A percentile compares a stretch with the other conserved stretches of the same genome.
Evolutionary conservation across 2,888 invertebrate genomes (phyloP).

Genomic region (Anoncus sp.): DNA sequence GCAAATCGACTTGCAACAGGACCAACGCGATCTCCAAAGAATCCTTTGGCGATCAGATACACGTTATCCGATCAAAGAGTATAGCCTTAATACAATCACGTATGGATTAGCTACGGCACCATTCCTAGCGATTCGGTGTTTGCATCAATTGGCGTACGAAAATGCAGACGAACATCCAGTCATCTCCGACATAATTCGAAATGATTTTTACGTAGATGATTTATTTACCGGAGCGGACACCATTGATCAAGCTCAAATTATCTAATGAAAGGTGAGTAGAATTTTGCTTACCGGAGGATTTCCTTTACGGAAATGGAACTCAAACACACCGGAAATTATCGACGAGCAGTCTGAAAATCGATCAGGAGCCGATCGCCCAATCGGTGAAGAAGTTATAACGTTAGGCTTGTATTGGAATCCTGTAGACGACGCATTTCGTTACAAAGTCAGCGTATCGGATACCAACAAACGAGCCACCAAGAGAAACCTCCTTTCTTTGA

Average conservation of each 20-base stretch:
- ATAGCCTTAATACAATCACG: conserved; percentile 53
- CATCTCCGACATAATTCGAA: conserved; percentile 18
- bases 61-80: conserved; percentile 7
- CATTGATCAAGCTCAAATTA: not conserved
- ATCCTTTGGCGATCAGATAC: conserved; percentile 47
- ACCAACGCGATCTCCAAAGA: conserved; percentile 47
- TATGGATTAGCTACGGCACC: conserved; percentile 47
- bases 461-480: conserved; percentile 5
- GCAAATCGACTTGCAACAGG: conserved; percentile 28
- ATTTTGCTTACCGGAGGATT: conserved; percentile 26
- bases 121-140: conserved; percentile 48
- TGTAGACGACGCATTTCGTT: conserved; percentile 18
- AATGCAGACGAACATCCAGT: conserved; percentile 7
- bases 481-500: conserved; percentile 44
- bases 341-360: not conserved
- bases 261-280: conserved; percentile 3
- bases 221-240: conserved; percentile 15
- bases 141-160: conserved; percentile 49
- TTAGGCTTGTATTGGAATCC: conserved; percentile 31
- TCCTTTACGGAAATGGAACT: conserved; percentile 33
- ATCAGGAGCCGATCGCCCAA: conserved; percentile 6
- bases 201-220: conserved; percentile 40
- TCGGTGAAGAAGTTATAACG: conserved; percentile 39
- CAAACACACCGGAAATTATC: not conserved
- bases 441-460: conserved; percentile 13